Evolutionary conservation across 2,888 invertebrate species (phyloP).

Genomic region (Allolobophora icterica): DNA sequence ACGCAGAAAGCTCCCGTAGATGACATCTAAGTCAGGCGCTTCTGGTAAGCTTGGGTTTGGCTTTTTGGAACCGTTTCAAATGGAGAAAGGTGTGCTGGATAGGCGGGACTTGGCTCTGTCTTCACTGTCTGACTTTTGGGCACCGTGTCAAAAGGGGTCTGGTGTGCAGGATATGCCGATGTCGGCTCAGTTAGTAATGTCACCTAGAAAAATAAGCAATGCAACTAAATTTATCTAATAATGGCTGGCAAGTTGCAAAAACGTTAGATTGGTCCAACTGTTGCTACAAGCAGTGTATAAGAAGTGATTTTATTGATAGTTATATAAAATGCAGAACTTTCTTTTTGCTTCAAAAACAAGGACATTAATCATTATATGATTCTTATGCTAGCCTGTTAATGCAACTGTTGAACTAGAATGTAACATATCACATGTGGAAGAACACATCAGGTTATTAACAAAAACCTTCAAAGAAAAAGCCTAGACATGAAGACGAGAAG

Average conservation of each 20-base stretch:
- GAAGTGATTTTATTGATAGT: neutral
- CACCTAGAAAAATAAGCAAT: neutral
- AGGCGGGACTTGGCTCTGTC: neutral
- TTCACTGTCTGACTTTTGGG: neutral
- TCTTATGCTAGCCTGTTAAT: neutral
- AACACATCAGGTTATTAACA: neutral
- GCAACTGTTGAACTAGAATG: neutral
- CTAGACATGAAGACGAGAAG: neutral
- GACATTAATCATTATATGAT: neutral
- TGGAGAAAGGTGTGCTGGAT: constrained; percentile 23
- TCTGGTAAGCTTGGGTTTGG: neutral
- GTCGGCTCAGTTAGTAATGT: constrained; percentile 12
- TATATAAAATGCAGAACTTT: neutral
- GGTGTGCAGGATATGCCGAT: neutral
- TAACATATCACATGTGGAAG: neutral
- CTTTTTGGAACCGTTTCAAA: constrained; percentile 14
- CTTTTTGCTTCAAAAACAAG: neutral
- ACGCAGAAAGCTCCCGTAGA: neutral
- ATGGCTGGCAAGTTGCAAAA: neutral
- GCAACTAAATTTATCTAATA: neutral
- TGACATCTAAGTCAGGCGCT: constrained; percentile 9
- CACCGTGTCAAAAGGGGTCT: neutral
- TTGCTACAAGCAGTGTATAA: neutral
- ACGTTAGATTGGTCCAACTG: neutral
- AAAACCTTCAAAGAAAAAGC: neutral